Conservation (phyloP, 1,140 invertebrate species). For the Drosophila hydei region DNA sequence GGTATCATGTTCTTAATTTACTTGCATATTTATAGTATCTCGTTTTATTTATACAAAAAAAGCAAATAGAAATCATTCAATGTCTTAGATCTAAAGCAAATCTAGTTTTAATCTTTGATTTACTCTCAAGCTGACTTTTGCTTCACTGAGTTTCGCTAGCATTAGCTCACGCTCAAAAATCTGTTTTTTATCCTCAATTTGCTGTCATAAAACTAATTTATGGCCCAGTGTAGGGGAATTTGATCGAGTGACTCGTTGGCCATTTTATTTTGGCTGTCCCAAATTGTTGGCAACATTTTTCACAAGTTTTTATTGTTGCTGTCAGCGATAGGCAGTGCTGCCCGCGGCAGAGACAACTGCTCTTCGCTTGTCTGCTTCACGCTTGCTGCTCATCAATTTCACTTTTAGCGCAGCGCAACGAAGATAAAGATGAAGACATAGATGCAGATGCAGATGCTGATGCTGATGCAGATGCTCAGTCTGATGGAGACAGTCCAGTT, state of each 20-base stretch:
- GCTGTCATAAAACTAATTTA: neutral
- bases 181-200: neutral
- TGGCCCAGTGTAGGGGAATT: conserved; percentile 16
- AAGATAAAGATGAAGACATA: conserved; percentile 34
- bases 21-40: no score
- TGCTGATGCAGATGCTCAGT: conserved; percentile 15
- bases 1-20: no score
- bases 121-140: no score
- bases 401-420: conserved; percentile 4
- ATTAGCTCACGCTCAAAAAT: neutral
- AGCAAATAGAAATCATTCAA: no score
- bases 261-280: conserved; percentile 62
- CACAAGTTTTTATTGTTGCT: conserved; percentile 73
- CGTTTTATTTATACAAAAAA: no score
- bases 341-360: conserved; percentile 32
- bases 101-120: no score
- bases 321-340: conserved; percentile 55
- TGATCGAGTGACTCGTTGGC: conserved; percentile 75
- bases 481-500: conserved; percentile 29
- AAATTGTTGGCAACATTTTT: conserved; percentile 76
- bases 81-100: no score
- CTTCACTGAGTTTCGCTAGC: neutral
- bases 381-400: conserved; percentile 66
- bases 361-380: conserved; percentile 52
- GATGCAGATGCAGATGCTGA: conserved; percentile 29